Evolutionary conservation across 2,888 invertebrate genomes (phyloP).

Genomic region (Drosophila sordidapex): DNA sequence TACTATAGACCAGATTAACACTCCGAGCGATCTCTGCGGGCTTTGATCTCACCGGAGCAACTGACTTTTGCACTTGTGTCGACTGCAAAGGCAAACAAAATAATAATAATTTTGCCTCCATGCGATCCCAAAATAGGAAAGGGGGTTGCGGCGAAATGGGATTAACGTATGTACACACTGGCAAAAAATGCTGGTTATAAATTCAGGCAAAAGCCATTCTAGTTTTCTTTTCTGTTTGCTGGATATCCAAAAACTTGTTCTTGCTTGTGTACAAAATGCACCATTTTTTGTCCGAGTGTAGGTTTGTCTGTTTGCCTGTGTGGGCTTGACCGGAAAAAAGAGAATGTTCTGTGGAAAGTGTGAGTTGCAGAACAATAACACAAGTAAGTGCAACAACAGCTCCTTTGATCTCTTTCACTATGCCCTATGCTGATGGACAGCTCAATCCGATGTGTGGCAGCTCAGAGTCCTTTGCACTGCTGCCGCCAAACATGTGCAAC

Average conservation of each 20-base stretch:
- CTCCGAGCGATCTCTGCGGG: constrained; percentile 33
- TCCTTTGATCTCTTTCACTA: constrained; percentile 63
- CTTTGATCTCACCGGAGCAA: constrained; percentile 68
- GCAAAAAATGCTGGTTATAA: not conserved
- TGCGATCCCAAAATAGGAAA: constrained; percentile 10
- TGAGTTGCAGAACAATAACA: constrained; percentile 44
- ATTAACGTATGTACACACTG: constrained; percentile 26
- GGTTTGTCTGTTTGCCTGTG: not conserved
- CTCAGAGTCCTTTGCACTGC: constrained; percentile 48
- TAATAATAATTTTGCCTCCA: constrained; percentile 17
- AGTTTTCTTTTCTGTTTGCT: not conserved
- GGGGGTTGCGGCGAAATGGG: constrained; percentile 32
- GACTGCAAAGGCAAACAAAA: constrained; percentile 14
- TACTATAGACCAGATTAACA: constrained; percentile 56
- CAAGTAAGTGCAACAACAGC: constrained; percentile 26
- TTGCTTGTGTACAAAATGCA: not conserved
- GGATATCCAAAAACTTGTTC: not conserved
- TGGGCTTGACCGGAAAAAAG: constrained; percentile 14
- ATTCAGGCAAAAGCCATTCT: not conserved
- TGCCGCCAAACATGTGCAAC: constrained; percentile 66
- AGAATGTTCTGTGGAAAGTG: constrained; percentile 51
- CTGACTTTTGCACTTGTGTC: constrained; percentile 73
- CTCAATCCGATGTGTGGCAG: constrained; percentile 33
- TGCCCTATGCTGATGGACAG: constrained; percentile 4
- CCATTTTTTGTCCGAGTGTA: not conserved